Conservation (phyloP, 64 coral and sea anemone genomes). For the Porites australiensis region DNA sequence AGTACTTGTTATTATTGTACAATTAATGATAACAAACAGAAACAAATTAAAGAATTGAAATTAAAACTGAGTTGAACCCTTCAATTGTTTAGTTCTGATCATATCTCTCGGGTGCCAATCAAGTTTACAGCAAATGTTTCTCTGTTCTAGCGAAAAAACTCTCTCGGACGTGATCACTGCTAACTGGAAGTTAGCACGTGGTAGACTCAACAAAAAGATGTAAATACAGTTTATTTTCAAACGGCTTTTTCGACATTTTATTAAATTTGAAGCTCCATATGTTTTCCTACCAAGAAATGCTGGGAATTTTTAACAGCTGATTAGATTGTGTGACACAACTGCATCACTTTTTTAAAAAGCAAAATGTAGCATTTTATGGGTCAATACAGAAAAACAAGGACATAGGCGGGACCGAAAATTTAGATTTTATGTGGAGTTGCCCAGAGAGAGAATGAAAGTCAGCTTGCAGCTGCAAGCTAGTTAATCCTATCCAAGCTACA, state of each 20-base stretch:
- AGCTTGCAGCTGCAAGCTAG: too few relatives aligned
- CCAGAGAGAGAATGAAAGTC: too few relatives aligned
- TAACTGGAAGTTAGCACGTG: not conserved
- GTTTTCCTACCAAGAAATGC: not conserved
- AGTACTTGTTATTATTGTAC: not conserved
- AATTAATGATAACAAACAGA: not conserved
- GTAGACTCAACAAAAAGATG: not conserved
- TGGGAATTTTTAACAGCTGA: not conserved
- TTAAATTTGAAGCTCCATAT: constrained; percentile 10
- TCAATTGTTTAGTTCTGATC: not conserved
- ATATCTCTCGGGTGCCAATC: not conserved
- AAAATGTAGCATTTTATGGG: too few relatives aligned
- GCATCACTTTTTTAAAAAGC: not conserved
- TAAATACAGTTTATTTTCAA: not conserved
- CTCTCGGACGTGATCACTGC: not conserved
- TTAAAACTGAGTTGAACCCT: not conserved
- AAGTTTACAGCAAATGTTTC: not conserved
- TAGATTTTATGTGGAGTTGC: too few relatives aligned
- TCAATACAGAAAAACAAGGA: too few relatives aligned
- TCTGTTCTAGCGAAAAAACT: constrained; percentile 9
- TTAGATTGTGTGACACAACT: not conserved
- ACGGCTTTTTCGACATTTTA: not conserved
- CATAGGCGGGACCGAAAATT: too few relatives aligned
- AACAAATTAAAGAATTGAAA: not conserved
- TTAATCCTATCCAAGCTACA: too few relatives aligned